A percentile compares a stretch with the other conserved stretches of the same genome.
Conservation (phyloP, 2,888 invertebrate species). For the Isoperla grammatica region DNA sequence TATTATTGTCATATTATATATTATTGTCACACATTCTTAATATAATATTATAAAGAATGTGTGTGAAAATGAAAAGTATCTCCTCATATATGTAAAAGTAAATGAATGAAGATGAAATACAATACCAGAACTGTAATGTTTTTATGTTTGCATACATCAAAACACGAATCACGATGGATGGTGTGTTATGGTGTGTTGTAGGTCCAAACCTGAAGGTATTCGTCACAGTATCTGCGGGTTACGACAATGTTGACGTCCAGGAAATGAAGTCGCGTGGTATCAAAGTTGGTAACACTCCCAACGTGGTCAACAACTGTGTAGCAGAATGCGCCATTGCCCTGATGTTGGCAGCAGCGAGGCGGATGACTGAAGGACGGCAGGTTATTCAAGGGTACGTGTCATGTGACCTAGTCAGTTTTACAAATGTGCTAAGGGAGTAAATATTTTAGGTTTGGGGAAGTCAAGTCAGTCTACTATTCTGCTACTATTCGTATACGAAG, state of each 20-base stretch:
- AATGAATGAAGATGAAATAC: too few relatives aligned
- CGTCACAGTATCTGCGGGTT: conserved; percentile 80
- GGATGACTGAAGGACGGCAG: conserved; percentile 68
- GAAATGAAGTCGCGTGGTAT: conserved; percentile 67
- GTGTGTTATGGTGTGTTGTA: too few relatives aligned
- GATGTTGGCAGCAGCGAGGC: conserved; percentile 66
- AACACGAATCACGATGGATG: too few relatives aligned
- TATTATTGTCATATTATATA: too few relatives aligned
- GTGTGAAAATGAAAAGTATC: too few relatives aligned
- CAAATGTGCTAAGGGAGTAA: background rate
- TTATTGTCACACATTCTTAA: too few relatives aligned
- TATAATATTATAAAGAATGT: too few relatives aligned
- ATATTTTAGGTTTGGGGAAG: conserved; percentile 24
- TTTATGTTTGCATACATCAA: too few relatives aligned
- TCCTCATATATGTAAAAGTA: too few relatives aligned
- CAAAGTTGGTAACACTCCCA: conserved; percentile 73
- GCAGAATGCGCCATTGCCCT: conserved; percentile 79
- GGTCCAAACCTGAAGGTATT: conserved; percentile 69
- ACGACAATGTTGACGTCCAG: conserved; percentile 71
- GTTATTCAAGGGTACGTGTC: conserved; percentile 54
- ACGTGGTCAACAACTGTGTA: conserved; percentile 67
- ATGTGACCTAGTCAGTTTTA: conserved; percentile 14
- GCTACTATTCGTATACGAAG: background rate
- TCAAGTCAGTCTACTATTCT: background rate
- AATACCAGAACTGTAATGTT: too few relatives aligned